Base-by-base conservation (phyloP, 2,888 invertebrate species). In the Eupithecia dodoneata region DNA sequence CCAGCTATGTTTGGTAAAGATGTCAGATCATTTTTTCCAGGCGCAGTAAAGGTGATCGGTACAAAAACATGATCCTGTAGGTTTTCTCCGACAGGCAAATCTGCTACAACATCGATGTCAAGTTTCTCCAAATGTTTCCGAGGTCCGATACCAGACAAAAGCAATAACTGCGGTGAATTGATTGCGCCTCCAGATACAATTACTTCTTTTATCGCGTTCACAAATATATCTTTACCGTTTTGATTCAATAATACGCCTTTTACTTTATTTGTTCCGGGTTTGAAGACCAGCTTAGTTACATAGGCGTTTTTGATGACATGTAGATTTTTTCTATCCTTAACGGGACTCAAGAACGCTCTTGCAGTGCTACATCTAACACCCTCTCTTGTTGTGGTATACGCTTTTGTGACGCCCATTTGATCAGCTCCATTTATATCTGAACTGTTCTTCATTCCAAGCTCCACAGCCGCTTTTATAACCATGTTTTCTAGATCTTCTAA, bases 91-190 rank as follows among this genome's bases (percentile, higher is more conserved):
- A 96, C 96, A 0, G 94, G 91, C n/a, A 94, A 89, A 82, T 96
- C 93, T 41, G 89, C 87, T 67, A 93, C 85, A 0, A 95, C 87
- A 3, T 90, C 82, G 52, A 96, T 95, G 2, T 87, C 87, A 15
- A 92, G 83, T 0, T 90, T 83, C 55, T 87, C 80, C 47, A 96
- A 85, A 77, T 95, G 93, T 12, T 91, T 83, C 72, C 82, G 85
- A 0, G 95, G 96, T 2, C 96, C 96, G 30, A 96, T 89, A 3
- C 96, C 96, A 0, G 96, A 96, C 1, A 96, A 82, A 86, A 95
- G 88, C 41, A 96, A 84, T 3, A 96, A 83, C 82, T 96, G 95
- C 0, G 96, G 95, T 0, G 95, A 92, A 82, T 96, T 95, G 4
- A 96, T 89, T 5, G 94, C 83, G 13, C 96, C 96, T 0, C 91